These are phyloP conservation scores for Polydrusus tereticollis DNA, from an alignment of 2,888 invertebrate genomes.

Conservation along the genomic window DNA sequence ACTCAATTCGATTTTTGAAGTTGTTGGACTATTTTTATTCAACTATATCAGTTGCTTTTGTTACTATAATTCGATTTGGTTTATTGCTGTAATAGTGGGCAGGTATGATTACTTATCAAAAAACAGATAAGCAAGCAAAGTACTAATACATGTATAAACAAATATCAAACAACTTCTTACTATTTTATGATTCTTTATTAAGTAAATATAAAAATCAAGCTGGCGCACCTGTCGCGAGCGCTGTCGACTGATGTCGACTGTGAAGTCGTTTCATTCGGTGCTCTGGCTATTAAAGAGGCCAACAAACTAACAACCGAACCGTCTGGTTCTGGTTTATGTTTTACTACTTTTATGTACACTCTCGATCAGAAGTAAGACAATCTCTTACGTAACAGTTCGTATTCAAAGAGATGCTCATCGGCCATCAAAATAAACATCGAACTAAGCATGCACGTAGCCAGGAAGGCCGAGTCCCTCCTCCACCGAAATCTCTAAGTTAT, in stretches of 20 bases:
- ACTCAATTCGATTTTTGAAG: no score
- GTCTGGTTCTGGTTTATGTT: constrained; percentile 43
- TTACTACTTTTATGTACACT: constrained; percentile 30
- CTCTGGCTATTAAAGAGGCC: constrained; percentile 42
- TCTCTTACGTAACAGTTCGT: constrained; percentile 32
- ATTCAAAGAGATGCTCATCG: constrained; percentile 15
- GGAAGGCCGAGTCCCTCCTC: background rate
- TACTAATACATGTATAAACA: background rate
- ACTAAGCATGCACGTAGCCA: background rate
- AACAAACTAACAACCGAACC: constrained; percentile 40
- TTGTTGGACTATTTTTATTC: no score
- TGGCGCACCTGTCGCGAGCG: constrained; percentile 55
- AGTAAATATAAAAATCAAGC: constrained; percentile 54
- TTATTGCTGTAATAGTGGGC: no score
- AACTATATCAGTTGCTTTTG: no score
- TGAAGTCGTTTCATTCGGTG: constrained; percentile 27
- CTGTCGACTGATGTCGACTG: constrained; percentile 40
- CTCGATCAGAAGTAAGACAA: constrained; percentile 30
- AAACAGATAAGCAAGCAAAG: no score
- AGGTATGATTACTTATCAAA: no score
- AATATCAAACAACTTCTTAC: constrained; percentile 45
- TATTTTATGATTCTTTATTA: constrained; percentile 52
- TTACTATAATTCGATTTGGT: no score
- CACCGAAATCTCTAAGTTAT: no score
- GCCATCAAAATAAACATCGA: background rate